phyloP scores from a whole-genome alignment of 2,797 vertebrate genomes.

The Decapterus maruadsi region DNA sequence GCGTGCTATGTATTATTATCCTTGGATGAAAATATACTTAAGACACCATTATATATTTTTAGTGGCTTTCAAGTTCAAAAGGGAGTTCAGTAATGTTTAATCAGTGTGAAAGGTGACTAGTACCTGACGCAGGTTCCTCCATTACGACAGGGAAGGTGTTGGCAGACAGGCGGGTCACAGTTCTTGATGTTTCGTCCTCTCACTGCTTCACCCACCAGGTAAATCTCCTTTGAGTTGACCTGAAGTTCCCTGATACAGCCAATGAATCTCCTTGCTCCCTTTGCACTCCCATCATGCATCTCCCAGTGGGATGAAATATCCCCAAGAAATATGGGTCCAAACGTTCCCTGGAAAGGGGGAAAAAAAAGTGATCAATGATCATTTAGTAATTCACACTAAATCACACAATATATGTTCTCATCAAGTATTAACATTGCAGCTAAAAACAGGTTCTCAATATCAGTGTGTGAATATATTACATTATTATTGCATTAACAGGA shows the following conservation, averaged over 20 bases:
- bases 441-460: slow-evolving; percentile 29
- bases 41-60: slow-evolving; percentile 12
- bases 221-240: slow-evolving; percentile 87
- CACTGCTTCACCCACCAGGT: slow-evolving; percentile 84
- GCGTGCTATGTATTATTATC: neutral
- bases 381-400: slow-evolving; percentile 54
- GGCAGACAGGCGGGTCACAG: slow-evolving; percentile 87
- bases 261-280: slow-evolving; percentile 80
- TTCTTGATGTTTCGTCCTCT: slow-evolving; percentile 88
- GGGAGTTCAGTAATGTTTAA: slow-evolving; percentile 13
- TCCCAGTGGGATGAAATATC: slow-evolving; percentile 83
- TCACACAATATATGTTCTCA: slow-evolving; percentile 29
- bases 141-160: slow-evolving; percentile 86
- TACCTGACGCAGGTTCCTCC: slow-evolving; percentile 91
- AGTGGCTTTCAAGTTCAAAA: slow-evolving; percentile 26
- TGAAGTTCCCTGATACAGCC: slow-evolving; percentile 90
- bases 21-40: neutral
- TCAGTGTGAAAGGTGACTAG: slow-evolving; percentile 46
- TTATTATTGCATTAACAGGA: slow-evolving; percentile 47
- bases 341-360: slow-evolving; percentile 78
- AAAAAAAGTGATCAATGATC: slow-evolving; percentile 39
- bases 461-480: slow-evolving; percentile 33
- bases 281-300: slow-evolving; percentile 64
- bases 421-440: neutral
- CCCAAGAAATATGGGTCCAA: slow-evolving; percentile 90